Evolutionary conservation across 35 echinoderm and acorn worm species (phyloP).

Genomic region (Ptychodera flava): DNA sequence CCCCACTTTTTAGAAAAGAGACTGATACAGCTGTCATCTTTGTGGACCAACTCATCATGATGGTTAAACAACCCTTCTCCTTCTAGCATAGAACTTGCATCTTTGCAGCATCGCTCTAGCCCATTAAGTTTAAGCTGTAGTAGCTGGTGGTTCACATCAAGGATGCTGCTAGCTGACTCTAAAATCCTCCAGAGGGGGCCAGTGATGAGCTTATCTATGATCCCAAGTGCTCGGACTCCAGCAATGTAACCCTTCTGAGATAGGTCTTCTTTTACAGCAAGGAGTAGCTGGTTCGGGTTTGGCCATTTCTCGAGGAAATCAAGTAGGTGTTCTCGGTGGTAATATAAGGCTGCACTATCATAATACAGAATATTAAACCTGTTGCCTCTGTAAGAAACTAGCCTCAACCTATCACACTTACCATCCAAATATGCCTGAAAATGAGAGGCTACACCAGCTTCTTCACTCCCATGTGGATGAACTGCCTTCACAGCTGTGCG

Average conservation of each 20-base stretch:
- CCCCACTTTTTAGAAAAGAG: not conserved
- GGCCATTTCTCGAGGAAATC: constrained; percentile 36
- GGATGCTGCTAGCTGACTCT: not conserved
- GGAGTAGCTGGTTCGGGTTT: constrained; percentile 46
- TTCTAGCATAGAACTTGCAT: constrained; percentile 29
- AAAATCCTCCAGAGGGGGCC: constrained; percentile 48
- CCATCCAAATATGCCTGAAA: constrained; percentile 12
- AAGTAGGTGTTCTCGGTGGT: constrained; percentile 11
- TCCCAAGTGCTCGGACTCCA: constrained; percentile 29
- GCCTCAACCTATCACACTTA: constrained; percentile 15
- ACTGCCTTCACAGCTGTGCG: constrained; percentile 38
- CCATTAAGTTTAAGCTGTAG: constrained; percentile 25
- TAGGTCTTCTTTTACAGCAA: constrained; percentile 33
- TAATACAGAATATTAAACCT: constrained; percentile 68
- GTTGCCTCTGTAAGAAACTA: constrained; percentile 55
- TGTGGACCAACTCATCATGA: constrained; percentile 9
- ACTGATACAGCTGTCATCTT: constrained; percentile 27
- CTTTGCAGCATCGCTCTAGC: constrained; percentile 34
- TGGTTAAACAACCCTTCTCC: constrained; percentile 20
- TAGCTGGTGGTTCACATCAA: constrained; percentile 27
- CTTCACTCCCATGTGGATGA: constrained; percentile 49
- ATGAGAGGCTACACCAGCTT: constrained; percentile 37
- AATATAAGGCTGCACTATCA: constrained; percentile 57
- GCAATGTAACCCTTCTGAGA: constrained; percentile 23
- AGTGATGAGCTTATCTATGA: constrained; percentile 49